Base-by-base conservation (phyloP, 2,113 vertebrate genomes). In the Megaceryle maxima region DNA sequence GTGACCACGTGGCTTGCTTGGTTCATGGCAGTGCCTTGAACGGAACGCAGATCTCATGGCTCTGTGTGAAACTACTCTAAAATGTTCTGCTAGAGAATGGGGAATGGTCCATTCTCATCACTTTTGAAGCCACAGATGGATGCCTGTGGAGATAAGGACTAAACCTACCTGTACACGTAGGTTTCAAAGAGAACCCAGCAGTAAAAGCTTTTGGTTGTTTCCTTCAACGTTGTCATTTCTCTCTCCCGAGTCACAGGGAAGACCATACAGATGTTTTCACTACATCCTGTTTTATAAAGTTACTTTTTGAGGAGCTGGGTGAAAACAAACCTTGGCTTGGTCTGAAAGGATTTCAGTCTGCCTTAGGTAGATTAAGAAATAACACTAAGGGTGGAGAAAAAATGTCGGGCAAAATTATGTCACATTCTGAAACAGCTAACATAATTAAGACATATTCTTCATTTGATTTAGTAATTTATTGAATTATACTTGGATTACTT, bases 401-500 rank as follows among this genome's bases (percentile, higher is more conserved):
- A 77, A 60, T 21, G 60, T 56, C 73, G 63, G 63, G 39, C 64
- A 83, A 91, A 89, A 72, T 21, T 46, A 67, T 37, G 39, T 35
- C 46, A 70, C 35, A 48, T 76, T 80, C 56, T 82, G 64, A 68
- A 87, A 67, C 1, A 92, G 63, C 77, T 83, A 91, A 86, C 19
- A 83, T 80, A 92, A 93, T 91, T 92, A 80, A 88, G 24, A 88
- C 28, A 76, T 39, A 79, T 16, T 62, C 53, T 91, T 82, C 46
- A 90, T 81, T 88, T 91, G 11, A 90, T 70, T 56, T 63, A 75
- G 51, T 67, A 80, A 86, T 87, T 83, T 29, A 69, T 68, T 70
- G 41, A 87, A 87, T 90, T 90, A 94, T 82, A 88, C 14, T 86
- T 94, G 66, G 53, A 82, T 86, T 91, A 86, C 53, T 95, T 92